Base-by-base conservation (phyloP, 2,113 vertebrate genomes). In the Zosterops pallidus region DNA sequence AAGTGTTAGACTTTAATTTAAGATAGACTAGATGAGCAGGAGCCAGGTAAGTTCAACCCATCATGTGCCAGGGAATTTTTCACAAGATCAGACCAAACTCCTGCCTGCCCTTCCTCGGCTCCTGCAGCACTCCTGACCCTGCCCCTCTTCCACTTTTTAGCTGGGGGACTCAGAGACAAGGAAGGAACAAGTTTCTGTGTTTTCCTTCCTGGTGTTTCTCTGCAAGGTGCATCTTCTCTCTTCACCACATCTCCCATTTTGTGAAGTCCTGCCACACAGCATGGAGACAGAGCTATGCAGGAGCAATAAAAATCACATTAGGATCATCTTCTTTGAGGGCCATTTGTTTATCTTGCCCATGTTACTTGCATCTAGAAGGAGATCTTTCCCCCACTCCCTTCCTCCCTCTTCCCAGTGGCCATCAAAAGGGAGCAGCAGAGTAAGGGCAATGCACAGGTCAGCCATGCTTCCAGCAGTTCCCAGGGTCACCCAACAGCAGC, bases 401-500 rank as follows among this genome's bases (percentile, higher is more conserved):
- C 35, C 5, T 41, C 16, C 11, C 14, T 60, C 9, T 59, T 83
- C 70, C 44, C 53, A 2, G 0, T 0, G 1, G 39, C 23, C 39
- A 29, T 59, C 31, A 59, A 70, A 90, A 71, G 12, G 25, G 14
- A 80, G 46, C 24, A 76, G 67, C 37, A 64, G 23, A 9, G 11
- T 1, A 0, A 77, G 50, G 28, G 42, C 13, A 76, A 37, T 0
- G 2, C 37, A 46, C n/a, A 46, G 60, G 33, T 59, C 81, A 89
- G 56, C 29, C 0, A 0, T 7, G 26, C 13, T 83, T 25, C 39
- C 39, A 41, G 53, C 9, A 59, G 72, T 28, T 83, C 20, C 52
- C 65, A 65, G 0, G 0, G 47, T 41, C 12, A 2, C 57, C 53
- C 47, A 29, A 21, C 0, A 1, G 52, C 80, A 77, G 29, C 39